These are phyloP conservation scores for Ramazzottius varieornatus DNA, from an alignment of 2,888 invertebrate species.

Conservation along the genomic window DNA sequence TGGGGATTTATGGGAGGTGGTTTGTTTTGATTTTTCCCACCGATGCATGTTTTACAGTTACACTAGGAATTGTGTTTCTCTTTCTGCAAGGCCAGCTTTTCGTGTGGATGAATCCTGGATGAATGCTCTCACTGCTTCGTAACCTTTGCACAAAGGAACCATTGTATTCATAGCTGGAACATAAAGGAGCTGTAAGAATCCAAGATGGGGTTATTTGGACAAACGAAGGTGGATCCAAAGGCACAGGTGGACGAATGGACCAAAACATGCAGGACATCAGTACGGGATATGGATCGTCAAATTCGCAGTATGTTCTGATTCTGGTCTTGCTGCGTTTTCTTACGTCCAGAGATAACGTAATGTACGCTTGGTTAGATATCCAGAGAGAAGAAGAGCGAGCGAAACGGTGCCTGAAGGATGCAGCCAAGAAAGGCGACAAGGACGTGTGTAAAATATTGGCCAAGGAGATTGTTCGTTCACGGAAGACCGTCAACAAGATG, in stretches of 20 bases:
- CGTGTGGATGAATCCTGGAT: no score
- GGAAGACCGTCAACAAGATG: constrained; percentile 65
- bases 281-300: constrained; percentile 71
- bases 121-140: no score
- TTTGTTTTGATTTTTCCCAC: no score
- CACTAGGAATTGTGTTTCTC: no score
- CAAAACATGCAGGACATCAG: constrained; percentile 73
- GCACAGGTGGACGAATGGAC: constrained; percentile 81
- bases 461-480: constrained; percentile 62
- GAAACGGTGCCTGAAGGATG: constrained; percentile 68
- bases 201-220: neutral
- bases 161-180: no score
- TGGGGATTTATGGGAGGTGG: no score
- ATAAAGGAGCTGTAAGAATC: no score
- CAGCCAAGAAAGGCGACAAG: constrained; percentile 74
- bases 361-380: constrained; percentile 34
- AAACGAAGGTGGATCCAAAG: neutral
- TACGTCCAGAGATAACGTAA: neutral
- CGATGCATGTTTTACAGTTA: no score
- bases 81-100: no score
- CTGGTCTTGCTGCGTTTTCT: neutral
- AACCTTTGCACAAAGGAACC: no score
- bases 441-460: constrained; percentile 77
- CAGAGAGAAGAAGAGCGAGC: constrained; percentile 92
- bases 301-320: constrained; percentile 39